phyloP scores from a whole-genome alignment of 2,888 invertebrate genomes.

The Geotrupes spiniger region DNA sequence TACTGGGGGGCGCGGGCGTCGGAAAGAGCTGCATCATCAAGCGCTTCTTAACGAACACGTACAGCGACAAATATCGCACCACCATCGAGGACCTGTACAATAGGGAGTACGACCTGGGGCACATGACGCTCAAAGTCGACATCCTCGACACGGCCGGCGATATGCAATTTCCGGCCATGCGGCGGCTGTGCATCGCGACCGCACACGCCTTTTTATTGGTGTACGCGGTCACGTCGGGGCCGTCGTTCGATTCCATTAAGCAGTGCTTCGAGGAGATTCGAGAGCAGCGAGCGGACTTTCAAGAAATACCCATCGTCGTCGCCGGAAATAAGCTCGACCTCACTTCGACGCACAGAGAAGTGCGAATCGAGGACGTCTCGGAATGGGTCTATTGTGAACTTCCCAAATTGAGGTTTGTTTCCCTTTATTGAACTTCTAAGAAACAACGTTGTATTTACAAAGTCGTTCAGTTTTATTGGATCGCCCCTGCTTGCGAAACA shows the following conservation, averaged over 20 bases:
- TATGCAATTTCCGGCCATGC: slow-evolving; percentile 88
- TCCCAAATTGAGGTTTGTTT: slow-evolving; percentile 62
- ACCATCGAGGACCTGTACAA: slow-evolving; percentile 88
- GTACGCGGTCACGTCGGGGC: slow-evolving; percentile 73
- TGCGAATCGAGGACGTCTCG: slow-evolving; percentile 73
- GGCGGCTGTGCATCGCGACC: slow-evolving; percentile 79
- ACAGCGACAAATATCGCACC: slow-evolving; percentile 76
- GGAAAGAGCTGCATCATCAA: slow-evolving; percentile 85
- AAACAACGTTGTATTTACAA: too few relatives aligned
- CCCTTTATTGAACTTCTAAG: background rate
- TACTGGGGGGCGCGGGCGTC: slow-evolving; percentile 77
- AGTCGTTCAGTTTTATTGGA: too few relatives aligned
- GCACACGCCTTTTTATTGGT: slow-evolving; percentile 87
- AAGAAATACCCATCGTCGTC: slow-evolving; percentile 82
- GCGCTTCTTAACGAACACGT: slow-evolving; percentile 76
- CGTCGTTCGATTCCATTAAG: slow-evolving; percentile 71
- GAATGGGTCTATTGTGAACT: slow-evolving; percentile 79
- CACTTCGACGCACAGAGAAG: slow-evolving; percentile 66
- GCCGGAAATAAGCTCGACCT: slow-evolving; percentile 84
- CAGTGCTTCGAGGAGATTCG: slow-evolving; percentile 78
- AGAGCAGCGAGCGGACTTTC: slow-evolving; percentile 71
- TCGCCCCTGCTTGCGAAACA: too few relatives aligned
- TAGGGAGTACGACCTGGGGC: slow-evolving; percentile 76
- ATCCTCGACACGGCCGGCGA: slow-evolving; percentile 82
- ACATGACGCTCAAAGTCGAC: slow-evolving; percentile 73